phyloP scores from a whole-genome alignment of 2,888 invertebrate species.

The Sympetrum striolatum region DNA sequence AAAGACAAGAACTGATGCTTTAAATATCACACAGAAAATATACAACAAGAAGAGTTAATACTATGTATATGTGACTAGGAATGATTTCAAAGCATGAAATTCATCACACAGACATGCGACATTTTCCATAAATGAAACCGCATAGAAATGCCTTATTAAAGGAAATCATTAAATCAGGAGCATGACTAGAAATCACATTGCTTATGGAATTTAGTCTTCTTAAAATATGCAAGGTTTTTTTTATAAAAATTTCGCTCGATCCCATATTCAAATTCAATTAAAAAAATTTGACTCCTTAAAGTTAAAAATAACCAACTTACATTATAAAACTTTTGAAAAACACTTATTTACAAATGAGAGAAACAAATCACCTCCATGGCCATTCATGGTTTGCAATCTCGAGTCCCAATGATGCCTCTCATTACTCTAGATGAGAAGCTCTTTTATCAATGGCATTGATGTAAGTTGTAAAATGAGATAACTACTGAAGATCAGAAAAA shows the following conservation, averaged over 20 bases:
- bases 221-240: background rate
- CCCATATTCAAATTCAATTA: background rate
- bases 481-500: background rate
- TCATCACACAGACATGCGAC: background rate
- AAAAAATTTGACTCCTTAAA: background rate
- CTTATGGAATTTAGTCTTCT: background rate
- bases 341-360: background rate
- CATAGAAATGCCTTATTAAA: background rate
- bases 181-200: background rate
- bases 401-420: background rate
- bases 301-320: background rate
- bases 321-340: constrained; percentile 18
- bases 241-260: background rate
- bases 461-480: background rate
- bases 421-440: background rate
- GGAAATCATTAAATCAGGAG: background rate
- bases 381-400: background rate
- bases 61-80: background rate
- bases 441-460: background rate
- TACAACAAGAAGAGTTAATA: background rate
- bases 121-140: background rate
- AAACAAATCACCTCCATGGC: constrained; percentile 5
- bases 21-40: background rate
- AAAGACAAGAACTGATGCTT: background rate
- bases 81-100: background rate